A percentile compares a stretch with the other conserved stretches of the same genome.
Evolutionary conservation across 2,888 invertebrate species (phyloP).

Genomic region (Palloptera scutellata): DNA sequence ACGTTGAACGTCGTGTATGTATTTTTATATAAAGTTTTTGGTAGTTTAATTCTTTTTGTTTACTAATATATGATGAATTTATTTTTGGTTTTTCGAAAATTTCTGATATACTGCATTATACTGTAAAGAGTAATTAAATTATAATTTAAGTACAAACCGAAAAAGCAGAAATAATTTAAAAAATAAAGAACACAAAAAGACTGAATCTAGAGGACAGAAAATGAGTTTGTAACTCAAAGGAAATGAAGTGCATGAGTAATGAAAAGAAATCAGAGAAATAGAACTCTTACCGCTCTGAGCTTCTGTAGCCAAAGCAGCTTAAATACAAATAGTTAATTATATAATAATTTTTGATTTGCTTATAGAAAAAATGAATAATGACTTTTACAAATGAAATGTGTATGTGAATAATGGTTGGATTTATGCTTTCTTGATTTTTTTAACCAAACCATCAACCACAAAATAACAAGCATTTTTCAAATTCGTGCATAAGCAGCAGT

Average conservation of each 20-base stretch:
- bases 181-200: conserved; percentile 32
- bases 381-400: too few relatives aligned
- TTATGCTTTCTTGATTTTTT: too few relatives aligned
- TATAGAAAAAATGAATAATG: too few relatives aligned
- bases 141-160: conserved; percentile 39
- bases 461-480: too few relatives aligned
- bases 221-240: neutral
- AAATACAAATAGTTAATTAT: conserved; percentile 31
- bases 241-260: conserved; percentile 3
- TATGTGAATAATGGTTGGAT: too few relatives aligned
- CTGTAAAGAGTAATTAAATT: conserved; percentile 48
- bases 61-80: conserved; percentile 19
- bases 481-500: too few relatives aligned
- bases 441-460: too few relatives aligned
- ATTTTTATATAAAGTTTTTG: conserved; percentile 10
- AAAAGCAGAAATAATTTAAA: conserved; percentile 35
- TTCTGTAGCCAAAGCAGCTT: conserved; percentile 40
- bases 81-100: conserved; percentile 52
- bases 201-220: conserved; percentile 17
- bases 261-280: neutral
- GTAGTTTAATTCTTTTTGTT: conserved; percentile 7
- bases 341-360: neutral
- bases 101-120: conserved; percentile 57
- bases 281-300: conserved; percentile 41
- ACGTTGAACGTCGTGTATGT: conserved; percentile 1